Evolutionary conservation across 2,888 invertebrate genomes (phyloP).

Genomic region (Caenorhabditis parvicauda): DNA sequence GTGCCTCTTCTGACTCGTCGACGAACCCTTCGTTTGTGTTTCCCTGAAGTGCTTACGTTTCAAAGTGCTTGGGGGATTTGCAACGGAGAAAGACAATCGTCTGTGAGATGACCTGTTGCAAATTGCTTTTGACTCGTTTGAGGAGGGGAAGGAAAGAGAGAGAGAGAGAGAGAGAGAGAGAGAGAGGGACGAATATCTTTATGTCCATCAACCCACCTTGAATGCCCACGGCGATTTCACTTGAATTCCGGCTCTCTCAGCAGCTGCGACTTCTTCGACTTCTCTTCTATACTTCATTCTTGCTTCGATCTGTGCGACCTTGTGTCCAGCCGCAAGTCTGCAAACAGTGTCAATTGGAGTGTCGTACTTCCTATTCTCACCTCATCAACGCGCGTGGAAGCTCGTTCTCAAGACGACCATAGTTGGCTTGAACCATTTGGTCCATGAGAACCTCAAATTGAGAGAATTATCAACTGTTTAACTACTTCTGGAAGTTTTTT

Average conservation of each 20-base stretch:
- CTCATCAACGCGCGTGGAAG: slow-evolving; percentile 50
- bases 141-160: too few species aligned
- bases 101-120: too few species aligned
- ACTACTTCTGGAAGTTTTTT: neutral
- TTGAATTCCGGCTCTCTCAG: slow-evolving; percentile 21
- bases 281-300: slow-evolving; percentile 33
- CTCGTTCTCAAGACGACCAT: slow-evolving; percentile 48
- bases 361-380: slow-evolving; percentile 9
- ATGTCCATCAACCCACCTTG: too few species aligned
- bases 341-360: slow-evolving; percentile 7
- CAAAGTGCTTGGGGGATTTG: too few species aligned
- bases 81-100: too few species aligned
- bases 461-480: slow-evolving; percentile 5
- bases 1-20: too few species aligned
- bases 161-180: too few species aligned
- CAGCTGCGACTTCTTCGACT: slow-evolving; percentile 25
- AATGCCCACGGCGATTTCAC: slow-evolving; percentile 38
- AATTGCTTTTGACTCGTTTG: too few species aligned
- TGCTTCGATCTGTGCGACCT: slow-evolving; percentile 48
- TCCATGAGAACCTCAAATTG: slow-evolving; percentile 59
- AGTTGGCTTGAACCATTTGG: slow-evolving; percentile 54
- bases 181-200: too few species aligned
- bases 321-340: slow-evolving; percentile 53
- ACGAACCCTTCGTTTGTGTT: too few species aligned
- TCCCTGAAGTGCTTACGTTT: too few species aligned